These are phyloP conservation scores for Arenaria interpres DNA, from an alignment of 2,113 vertebrate genomes.

Conservation along the genomic window DNA sequence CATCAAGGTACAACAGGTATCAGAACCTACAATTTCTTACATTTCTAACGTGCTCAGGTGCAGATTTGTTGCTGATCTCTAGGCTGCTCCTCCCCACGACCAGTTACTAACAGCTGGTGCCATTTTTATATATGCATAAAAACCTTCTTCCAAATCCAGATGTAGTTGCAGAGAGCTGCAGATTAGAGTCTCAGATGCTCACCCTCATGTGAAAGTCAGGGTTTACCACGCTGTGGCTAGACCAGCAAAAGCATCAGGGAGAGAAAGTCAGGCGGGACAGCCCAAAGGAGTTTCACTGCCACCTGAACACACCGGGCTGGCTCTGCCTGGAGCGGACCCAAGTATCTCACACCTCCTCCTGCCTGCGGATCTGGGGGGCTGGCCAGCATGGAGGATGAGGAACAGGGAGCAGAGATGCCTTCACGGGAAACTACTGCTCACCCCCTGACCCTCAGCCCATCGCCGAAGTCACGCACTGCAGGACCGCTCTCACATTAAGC, in stretches of 20 bases:
- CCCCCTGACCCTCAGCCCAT: neutral
- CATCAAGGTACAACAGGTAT: neutral
- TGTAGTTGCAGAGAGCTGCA: neutral
- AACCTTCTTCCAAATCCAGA: neutral
- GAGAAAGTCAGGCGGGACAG: neutral
- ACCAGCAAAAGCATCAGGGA: neutral
- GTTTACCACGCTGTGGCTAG: neutral
- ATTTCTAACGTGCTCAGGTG: neutral
- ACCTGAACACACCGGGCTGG: accelerated
- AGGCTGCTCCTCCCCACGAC: neutral
- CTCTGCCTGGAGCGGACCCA: accelerated
- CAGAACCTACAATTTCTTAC: neutral
- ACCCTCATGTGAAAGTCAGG: neutral
- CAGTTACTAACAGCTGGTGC: neutral
- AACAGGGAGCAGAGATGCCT: neutral
- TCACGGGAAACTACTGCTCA: neutral
- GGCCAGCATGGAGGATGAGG: neutral
- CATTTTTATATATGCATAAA: neutral
- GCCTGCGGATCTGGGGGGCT: neutral
- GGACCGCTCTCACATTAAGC: constrained; percentile 4
- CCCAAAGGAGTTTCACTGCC: neutral
- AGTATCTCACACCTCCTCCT: neutral
- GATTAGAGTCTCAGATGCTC: neutral
- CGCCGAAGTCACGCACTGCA: neutral
- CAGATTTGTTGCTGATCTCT: neutral